A percentile compares a stretch with the other conserved stretches of the same genome.
Evolutionary conservation across 2,888 invertebrate genomes (phyloP).

Genomic region (Taphrorychus bicolor): DNA sequence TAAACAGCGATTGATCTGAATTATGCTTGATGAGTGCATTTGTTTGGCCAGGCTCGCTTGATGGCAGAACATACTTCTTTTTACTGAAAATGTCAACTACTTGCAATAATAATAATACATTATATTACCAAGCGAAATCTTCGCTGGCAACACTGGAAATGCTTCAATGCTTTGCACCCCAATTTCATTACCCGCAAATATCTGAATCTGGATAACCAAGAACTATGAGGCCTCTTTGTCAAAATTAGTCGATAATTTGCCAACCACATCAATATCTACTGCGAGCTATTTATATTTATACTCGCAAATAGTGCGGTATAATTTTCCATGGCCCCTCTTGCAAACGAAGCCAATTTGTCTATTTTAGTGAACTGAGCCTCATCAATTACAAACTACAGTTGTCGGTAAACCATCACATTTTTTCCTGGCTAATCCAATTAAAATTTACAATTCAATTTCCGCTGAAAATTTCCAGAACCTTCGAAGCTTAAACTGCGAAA

Average conservation of each 20-base stretch:
- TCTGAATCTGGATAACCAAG: neutral
- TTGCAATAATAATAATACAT: too few species aligned
- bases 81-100: too few species aligned
- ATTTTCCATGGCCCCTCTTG: neutral
- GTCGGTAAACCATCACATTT: neutral
- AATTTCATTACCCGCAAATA: neutral
- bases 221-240: neutral
- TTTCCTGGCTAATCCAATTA: constrained; percentile 14
- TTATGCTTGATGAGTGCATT: neutral
- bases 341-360: neutral
- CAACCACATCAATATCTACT: neutral
- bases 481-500: constrained; percentile 17
- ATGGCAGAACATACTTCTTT: too few species aligned
- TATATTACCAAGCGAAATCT: too few species aligned
- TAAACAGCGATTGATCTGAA: neutral
- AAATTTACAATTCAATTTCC: constrained; percentile 23
- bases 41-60: neutral
- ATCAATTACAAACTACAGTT: neutral
- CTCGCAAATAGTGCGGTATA: neutral
- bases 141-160: too few species aligned
- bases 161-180: too few species aligned
- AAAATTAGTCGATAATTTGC: neutral
- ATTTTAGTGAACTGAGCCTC: neutral
- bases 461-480: constrained; percentile 14
- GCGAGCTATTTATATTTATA: neutral